Evolutionary conservation across 2,113 vertebrate species (phyloP).

Genomic region (Odocoileus virginianus): DNA sequence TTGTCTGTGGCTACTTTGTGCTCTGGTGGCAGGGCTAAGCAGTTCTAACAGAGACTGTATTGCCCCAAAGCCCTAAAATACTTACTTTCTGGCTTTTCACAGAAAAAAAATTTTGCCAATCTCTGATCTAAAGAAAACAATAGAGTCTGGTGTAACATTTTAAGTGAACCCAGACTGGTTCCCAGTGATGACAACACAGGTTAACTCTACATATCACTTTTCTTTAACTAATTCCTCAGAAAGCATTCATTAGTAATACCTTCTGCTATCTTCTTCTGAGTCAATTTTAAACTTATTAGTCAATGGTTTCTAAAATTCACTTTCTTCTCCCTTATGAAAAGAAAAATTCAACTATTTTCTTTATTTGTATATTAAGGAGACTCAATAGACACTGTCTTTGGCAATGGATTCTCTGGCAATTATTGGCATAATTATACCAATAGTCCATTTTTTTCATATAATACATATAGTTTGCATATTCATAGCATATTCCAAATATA

Average conservation of each 20-base stretch:
- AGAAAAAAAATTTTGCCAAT: not conserved
- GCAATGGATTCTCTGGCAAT: not conserved
- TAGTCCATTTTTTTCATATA: not conserved
- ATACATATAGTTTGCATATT: not conserved
- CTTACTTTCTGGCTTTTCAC: not conserved
- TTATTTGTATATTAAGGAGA: not conserved
- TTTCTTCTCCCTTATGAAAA: not conserved
- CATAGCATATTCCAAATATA: not conserved
- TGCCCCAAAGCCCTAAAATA: not conserved
- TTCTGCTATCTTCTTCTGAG: not conserved
- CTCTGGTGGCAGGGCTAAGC: not conserved
- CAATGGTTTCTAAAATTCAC: not conserved
- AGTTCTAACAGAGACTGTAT: not conserved
- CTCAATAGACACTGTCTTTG: not conserved
- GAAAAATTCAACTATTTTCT: not conserved
- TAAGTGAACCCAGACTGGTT: not conserved
- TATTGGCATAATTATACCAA: not conserved
- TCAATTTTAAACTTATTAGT: not conserved
- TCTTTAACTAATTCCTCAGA: not conserved
- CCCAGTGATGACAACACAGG: not conserved
- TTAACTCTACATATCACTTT: not conserved
- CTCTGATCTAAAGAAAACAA: not conserved
- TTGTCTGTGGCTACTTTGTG: not conserved
- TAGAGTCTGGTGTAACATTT: not conserved
- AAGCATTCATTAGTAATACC: not conserved